Evolutionary conservation across 1,140 invertebrate genomes (phyloP).

Genomic region (Drosophila ficusphila): DNA sequence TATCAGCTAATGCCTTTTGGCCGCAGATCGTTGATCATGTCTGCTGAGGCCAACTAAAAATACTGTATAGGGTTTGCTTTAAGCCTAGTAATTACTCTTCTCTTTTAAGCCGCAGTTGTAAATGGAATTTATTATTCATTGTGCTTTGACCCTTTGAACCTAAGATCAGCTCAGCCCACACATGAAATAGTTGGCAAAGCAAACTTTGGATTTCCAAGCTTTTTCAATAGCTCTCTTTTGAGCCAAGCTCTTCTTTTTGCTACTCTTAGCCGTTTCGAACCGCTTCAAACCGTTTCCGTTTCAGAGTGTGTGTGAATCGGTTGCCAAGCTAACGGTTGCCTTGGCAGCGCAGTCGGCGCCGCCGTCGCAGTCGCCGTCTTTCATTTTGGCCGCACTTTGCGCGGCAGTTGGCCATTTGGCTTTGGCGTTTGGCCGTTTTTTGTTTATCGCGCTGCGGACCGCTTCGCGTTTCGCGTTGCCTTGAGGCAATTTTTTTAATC

Average conservation of each 20-base stretch:
- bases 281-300: background rate
- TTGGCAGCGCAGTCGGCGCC: constrained; percentile 46
- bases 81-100: background rate
- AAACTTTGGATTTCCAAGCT: constrained; percentile 9
- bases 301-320: constrained; percentile 3
- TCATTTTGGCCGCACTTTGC: constrained; percentile 55
- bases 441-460: constrained; percentile 25
- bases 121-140: background rate
- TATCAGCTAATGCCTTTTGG: too few species aligned
- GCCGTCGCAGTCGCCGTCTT: constrained; percentile 32
- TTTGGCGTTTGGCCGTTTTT: constrained; percentile 44
- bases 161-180: background rate
- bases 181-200: background rate
- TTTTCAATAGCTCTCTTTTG: constrained; percentile 21
- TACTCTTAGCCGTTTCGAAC: background rate
- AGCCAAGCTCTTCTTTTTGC: constrained; percentile 3
- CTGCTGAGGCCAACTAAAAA: too few species aligned
- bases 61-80: background rate
- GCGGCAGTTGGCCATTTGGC: constrained; percentile 54
- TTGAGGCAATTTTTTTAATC: constrained; percentile 35
- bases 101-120: background rate
- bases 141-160: constrained; percentile 23
- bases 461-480: constrained; percentile 3
- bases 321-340: constrained; percentile 42
- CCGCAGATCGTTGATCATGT: background rate